These are phyloP conservation scores for Argopecten irradians DNA, from an alignment of 1,140 invertebrate genomes.

Conservation along the genomic window DNA sequence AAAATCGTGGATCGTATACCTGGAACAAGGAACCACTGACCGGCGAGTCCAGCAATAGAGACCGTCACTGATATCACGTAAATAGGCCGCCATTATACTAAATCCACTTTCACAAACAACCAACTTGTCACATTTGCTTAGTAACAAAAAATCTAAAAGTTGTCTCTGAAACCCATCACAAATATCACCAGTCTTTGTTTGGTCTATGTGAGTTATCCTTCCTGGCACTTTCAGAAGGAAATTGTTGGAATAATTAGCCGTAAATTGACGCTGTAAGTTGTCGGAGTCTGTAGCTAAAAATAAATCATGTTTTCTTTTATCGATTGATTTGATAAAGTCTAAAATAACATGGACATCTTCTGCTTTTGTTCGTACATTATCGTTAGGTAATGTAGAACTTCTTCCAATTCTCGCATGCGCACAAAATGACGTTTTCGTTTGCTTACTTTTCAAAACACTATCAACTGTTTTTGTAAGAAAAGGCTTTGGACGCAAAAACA, in stretches of 20 bases:
- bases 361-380: neutral
- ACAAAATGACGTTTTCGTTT: neutral
- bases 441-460: neutral
- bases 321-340: neutral
- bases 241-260: neutral
- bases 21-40: too few relatives aligned
- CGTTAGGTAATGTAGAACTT: neutral
- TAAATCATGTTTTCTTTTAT: neutral
- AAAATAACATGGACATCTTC: neutral
- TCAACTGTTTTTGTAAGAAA: neutral
- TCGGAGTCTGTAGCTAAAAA: neutral
- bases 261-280: neutral
- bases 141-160: neutral
- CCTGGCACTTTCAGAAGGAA: neutral
- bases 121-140: neutral
- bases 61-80: too few relatives aligned
- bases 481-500: neutral
- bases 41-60: too few relatives aligned
- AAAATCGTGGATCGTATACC: too few relatives aligned
- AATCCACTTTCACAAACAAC: neutral
- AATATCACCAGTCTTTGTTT: neutral
- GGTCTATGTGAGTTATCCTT: neutral
- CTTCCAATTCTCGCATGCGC: neutral
- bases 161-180: neutral
- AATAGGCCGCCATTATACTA: neutral